Evolutionary conservation across 2,797 vertebrate species (phyloP).

Genomic region (Poeciliopsis infans): DNA sequence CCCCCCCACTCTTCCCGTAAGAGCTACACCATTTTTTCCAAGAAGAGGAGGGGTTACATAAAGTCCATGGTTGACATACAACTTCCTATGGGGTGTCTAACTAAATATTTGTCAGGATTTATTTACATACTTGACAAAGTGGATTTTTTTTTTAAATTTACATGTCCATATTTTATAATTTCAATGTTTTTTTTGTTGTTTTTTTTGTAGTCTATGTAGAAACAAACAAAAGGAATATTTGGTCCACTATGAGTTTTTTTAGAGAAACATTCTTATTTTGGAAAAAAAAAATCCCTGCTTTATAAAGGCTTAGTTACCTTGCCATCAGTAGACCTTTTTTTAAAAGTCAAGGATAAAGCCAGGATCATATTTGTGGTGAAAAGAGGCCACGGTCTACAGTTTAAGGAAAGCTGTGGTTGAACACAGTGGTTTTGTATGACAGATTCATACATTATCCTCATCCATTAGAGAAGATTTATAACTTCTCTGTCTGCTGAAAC

Average conservation of each 20-base stretch:
- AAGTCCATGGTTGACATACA: neutral
- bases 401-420: neutral
- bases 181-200: neutral
- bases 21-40: neutral
- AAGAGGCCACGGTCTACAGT: neutral
- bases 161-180: neutral
- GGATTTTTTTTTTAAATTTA: neutral
- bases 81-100: neutral
- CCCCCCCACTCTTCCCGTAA: neutral
- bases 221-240: neutral
- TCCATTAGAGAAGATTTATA: neutral
- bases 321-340: conserved; percentile 3
- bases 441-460: neutral
- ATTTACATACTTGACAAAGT: neutral
- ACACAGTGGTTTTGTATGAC: neutral
- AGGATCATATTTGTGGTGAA: neutral
- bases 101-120: neutral
- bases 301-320: neutral
- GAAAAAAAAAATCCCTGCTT: neutral
- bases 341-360: neutral
- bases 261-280: neutral
- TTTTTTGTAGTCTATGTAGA: neutral
- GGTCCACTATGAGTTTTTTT: neutral
- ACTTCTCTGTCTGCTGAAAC: neutral
- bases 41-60: neutral